Percentiles rank a stretch among this genome's conserved stretches.
phyloP scores from a whole-genome alignment of 2,113 vertebrate genomes.

The Pungitius pungitius region DNA sequence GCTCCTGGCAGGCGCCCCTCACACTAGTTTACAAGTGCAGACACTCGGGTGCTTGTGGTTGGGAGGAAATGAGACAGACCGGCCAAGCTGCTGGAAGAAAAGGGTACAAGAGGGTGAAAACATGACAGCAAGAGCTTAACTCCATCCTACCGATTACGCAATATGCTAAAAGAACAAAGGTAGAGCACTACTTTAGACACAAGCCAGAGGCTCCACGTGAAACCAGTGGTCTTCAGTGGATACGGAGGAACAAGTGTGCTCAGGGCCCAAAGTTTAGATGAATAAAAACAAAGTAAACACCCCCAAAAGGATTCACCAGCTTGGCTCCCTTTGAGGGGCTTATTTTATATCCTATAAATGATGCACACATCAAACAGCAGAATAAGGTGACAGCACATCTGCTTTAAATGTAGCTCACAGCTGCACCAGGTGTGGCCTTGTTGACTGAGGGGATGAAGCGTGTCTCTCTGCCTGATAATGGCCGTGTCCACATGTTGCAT shows the following conservation, averaged over 20 bases:
- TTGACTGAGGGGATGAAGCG: background rate
- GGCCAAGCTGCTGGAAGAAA: background rate
- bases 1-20: constrained; percentile 30
- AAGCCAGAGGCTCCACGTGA: too few species aligned
- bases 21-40: constrained; percentile 24
- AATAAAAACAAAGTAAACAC: background rate
- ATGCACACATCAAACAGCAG: background rate
- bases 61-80: background rate
- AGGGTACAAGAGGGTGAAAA: background rate
- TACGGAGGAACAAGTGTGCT: background rate
- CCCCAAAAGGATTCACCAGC: background rate
- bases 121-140: background rate
- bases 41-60: constrained; percentile 23
- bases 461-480: background rate
- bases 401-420: background rate
- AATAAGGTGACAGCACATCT: background rate
- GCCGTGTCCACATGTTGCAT: background rate
- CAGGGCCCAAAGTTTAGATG: background rate
- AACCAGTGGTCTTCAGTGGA: background rate
- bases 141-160: background rate
- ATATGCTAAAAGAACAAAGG: background rate
- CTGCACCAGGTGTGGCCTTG: background rate
- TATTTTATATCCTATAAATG: background rate
- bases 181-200: background rate
- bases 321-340: background rate